These are phyloP conservation scores for Ptychodera flava DNA, from an alignment of 35 echinoderm and acorn worm species.

Conservation along the genomic window DNA sequence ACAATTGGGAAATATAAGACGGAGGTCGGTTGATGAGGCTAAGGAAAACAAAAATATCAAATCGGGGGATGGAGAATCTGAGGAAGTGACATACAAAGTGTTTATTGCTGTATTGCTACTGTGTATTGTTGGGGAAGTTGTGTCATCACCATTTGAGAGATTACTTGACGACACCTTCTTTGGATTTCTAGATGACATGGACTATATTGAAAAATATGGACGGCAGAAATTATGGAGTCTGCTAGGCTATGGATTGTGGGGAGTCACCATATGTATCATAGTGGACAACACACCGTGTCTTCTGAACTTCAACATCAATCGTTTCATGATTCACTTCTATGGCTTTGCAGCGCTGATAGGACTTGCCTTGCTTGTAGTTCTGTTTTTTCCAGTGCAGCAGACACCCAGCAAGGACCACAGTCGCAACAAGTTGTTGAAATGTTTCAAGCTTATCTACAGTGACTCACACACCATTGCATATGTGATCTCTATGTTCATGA, in stretches of 20 bases:
- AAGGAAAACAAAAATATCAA: background rate
- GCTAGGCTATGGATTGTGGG: slow-evolving; percentile 29
- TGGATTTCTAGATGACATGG: slow-evolving; percentile 45
- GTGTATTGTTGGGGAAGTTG: slow-evolving; percentile 27
- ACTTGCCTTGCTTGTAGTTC: slow-evolving; percentile 43
- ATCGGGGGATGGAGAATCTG: background rate
- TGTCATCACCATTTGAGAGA: slow-evolving; percentile 49
- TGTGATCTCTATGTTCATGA: slow-evolving; percentile 29
- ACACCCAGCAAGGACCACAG: slow-evolving; percentile 9
- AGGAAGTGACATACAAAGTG: background rate
- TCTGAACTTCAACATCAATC: slow-evolving; percentile 29
- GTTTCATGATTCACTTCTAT: slow-evolving; percentile 66
- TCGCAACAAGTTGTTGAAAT: slow-evolving; percentile 28
- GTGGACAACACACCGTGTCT: slow-evolving; percentile 44
- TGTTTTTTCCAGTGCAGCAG: slow-evolving; percentile 38
- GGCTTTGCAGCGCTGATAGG: slow-evolving; percentile 35
- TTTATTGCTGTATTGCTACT: slow-evolving; percentile 44
- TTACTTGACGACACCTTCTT: slow-evolving; percentile 51
- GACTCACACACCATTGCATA: slow-evolving; percentile 38
- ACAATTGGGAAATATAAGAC: background rate
- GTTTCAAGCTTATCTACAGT: slow-evolving; percentile 33
- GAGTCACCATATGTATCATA: slow-evolving; percentile 22
- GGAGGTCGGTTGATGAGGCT: background rate
- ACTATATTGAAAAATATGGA: slow-evolving; percentile 64
- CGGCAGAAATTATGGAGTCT: slow-evolving; percentile 22